phyloP scores from a whole-genome alignment of 1,140 invertebrate genomes.

The Plodia interpunctella region DNA sequence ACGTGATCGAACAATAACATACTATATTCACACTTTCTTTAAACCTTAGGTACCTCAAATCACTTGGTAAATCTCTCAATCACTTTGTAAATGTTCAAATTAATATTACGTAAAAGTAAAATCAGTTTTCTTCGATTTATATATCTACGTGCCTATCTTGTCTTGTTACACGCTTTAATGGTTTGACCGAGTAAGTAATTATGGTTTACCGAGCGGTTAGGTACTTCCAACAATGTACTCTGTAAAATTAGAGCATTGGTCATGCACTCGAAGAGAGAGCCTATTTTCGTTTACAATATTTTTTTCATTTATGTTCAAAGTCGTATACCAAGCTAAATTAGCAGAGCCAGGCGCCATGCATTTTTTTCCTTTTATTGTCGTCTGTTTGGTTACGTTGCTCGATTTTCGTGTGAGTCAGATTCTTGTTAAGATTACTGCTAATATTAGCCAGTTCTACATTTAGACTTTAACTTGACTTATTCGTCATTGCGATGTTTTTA shows the following conservation, averaged over 20 bases:
- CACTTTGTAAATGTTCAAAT: too few relatives aligned
- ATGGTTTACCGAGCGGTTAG: neutral
- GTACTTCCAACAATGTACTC: conserved; percentile 10
- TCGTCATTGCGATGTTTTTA: neutral
- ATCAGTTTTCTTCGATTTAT: neutral
- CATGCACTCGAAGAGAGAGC: conserved; percentile 39
- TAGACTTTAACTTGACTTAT: neutral
- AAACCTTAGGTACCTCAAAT: too few relatives aligned
- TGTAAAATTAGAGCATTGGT: conserved; percentile 67
- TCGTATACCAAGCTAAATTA: conserved; percentile 44
- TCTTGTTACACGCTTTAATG: too few relatives aligned
- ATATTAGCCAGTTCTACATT: conserved; percentile 14
- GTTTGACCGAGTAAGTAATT: neutral
- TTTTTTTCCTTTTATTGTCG: conserved; percentile 58
- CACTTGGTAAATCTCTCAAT: too few relatives aligned
- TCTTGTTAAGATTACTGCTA: conserved; percentile 45
- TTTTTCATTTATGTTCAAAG: conserved; percentile 57
- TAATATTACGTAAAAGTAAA: neutral
- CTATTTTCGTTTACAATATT: conserved; percentile 55
- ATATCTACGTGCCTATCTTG: too few relatives aligned
- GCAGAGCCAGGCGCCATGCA: conserved; percentile 45
- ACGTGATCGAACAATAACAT: too few relatives aligned
- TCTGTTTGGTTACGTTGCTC: conserved; percentile 42
- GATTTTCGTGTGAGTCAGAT: conserved; percentile 63
- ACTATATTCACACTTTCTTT: too few relatives aligned